Conservation (phyloP, 2,888 invertebrate genomes). For the Eugnorisma glareosa region DNA sequence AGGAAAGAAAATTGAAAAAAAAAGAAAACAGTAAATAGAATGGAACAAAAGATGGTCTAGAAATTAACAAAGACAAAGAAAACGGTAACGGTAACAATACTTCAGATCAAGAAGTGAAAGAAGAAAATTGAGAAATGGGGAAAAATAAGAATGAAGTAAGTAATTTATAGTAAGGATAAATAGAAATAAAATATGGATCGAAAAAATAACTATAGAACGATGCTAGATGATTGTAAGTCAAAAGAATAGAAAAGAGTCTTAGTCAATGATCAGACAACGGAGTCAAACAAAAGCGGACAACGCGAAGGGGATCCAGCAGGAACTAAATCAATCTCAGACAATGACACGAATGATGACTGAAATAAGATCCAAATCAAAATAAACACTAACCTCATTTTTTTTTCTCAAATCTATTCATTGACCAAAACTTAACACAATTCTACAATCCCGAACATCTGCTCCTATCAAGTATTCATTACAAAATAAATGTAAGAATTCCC, state of each 20-base stretch:
- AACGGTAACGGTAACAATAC: neutral
- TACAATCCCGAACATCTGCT: conserved; percentile 23
- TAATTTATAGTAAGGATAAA: neutral
- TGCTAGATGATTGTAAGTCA: neutral
- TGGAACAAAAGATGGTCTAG: neutral
- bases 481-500: conserved; percentile 29
- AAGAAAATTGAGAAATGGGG: neutral
- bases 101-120: neutral
- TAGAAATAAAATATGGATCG: neutral
- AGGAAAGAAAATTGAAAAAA: neutral
- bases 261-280: neutral
- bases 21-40: rapidly evolving
- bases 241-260: neutral
- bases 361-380: neutral
- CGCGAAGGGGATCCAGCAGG: neutral
- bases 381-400: neutral
- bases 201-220: neutral
- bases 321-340: neutral
- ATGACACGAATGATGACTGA: neutral
- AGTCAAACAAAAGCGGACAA: neutral
- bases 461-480: conserved; percentile 38
- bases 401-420: conserved; percentile 13
- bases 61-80: neutral
- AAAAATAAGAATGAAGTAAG: neutral
- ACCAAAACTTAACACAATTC: conserved; percentile 17